Base-by-base conservation (phyloP, 92 coral and sea anemone genomes). In the Hydrozoanthus gracilis region DNA sequence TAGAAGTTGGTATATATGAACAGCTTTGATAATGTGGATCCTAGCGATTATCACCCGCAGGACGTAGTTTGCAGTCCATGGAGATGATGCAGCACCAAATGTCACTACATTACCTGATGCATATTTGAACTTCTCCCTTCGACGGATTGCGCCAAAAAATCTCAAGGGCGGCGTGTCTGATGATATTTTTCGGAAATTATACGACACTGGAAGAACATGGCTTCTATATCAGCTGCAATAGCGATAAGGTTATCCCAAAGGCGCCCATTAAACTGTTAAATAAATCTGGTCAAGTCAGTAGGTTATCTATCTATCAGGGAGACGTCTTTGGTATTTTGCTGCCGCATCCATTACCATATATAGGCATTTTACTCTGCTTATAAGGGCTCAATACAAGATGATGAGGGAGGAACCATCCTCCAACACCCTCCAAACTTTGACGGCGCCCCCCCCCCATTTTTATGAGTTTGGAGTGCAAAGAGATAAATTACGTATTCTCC, bases 301-400 rank as follows among this genome's bases (percentile, higher is more conserved):
- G 73, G 9, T 68, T 68, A 6, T 68, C 47, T 68, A 35, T 68
- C 47, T 4, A 18, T 87, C 51, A 90, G 54, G 8, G 90, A 90
- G 10, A 82, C 72, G 39, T 51, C 93, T 90, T 7, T 86, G 83
- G 70, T 46, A 18, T 51, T 74, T 87, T 62, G 88, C 88, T 15
- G 90, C 86, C 14, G 93, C 90, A 67, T 90, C 90, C 92, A 86
- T 90, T 20, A 86, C 90, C 66, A 90, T n/a, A n/a, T n/a, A n/a
- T 86, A 44, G 79, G 76, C 8, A 86, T 79, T 77, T 90, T 90
- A 44, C 83, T 86, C 17, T 85, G 87, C 84, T 90, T 86, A 87
- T 86, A 72, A 47, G 89, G 92, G 68, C 86, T 89, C 47, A 62
- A 76, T n/a, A 86, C 88, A 3, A 73, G 75, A 58, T 87, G 92